Percentiles rank a stretch among this genome's conserved stretches.
phyloP scores from a whole-genome alignment of 2,113 vertebrate genomes.

The Phyllopteryx taeniolatus region DNA sequence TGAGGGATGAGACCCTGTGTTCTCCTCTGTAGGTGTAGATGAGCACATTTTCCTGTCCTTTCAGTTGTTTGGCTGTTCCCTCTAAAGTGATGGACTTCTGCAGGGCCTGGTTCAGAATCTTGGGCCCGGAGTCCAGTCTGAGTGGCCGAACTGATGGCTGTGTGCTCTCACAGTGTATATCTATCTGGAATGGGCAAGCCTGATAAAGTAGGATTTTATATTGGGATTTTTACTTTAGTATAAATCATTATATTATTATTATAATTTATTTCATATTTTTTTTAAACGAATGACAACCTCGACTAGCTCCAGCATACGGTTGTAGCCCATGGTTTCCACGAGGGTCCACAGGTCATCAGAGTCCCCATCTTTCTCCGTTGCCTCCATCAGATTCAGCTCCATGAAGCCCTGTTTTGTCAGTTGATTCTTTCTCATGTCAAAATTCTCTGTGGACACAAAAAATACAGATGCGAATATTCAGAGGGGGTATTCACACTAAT shows the following conservation, averaged over 20 bases:
- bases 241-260: not conserved
- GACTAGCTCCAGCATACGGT: slow-evolving; percentile 81
- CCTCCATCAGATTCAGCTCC: slow-evolving; percentile 94
- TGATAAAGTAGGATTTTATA: slow-evolving; percentile 40
- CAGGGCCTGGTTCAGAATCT: slow-evolving; percentile 79
- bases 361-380: slow-evolving; percentile 84
- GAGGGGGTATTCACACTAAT: not conserved
- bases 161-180: slow-evolving; percentile 76
- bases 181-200: slow-evolving; percentile 88
- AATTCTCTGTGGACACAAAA: slow-evolving; percentile 70
- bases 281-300: slow-evolving; percentile 69
- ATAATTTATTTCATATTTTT: not conserved
- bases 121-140: slow-evolving; percentile 71
- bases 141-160: slow-evolving; percentile 76
- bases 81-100: slow-evolving; percentile 77
- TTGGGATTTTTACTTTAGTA: not conserved
- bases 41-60: slow-evolving; percentile 75
- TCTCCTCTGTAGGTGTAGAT: slow-evolving; percentile 76
- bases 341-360: slow-evolving; percentile 86
- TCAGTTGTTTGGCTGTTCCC: slow-evolving; percentile 75
- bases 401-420: slow-evolving; percentile 89
- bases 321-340: slow-evolving; percentile 89
- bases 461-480: not conserved
- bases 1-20: slow-evolving; percentile 81
- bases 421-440: slow-evolving; percentile 90